A percentile compares a stretch with the other conserved stretches of the same genome.
Conservation (phyloP, 2,888 invertebrate species). For the Danaus chrysippus region DNA sequence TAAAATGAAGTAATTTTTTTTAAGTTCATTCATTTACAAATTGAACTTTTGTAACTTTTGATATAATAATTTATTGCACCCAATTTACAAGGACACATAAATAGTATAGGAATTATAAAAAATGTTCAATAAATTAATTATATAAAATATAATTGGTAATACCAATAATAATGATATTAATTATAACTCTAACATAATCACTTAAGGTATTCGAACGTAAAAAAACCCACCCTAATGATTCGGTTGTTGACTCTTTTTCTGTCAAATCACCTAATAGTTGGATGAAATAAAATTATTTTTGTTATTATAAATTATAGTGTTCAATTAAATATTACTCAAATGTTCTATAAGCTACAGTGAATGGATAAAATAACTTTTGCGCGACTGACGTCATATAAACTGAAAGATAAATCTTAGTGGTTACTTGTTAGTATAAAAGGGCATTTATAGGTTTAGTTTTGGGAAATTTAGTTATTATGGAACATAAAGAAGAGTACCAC, state of each 20-base stretch:
- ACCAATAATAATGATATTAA: constrained; percentile 9
- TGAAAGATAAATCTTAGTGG: constrained; percentile 23
- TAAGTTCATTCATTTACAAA: too few species aligned
- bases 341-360: constrained; percentile 21
- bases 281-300: constrained; percentile 41
- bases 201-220: constrained; percentile 23
- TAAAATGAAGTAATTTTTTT: too few species aligned
- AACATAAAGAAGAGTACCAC: constrained; percentile 73
- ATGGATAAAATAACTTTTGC: constrained; percentile 33
- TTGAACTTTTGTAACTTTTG: too few species aligned
- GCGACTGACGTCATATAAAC: constrained; percentile 37
- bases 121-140: neutral
- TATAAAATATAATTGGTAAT: constrained; percentile 5
- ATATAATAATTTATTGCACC: too few species aligned
- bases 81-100: too few species aligned
- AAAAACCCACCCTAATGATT: constrained; percentile 42
- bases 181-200: neutral
- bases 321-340: constrained; percentile 11
- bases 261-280: constrained; percentile 55
- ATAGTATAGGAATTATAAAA: too few species aligned
- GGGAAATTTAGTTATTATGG: constrained; percentile 51
- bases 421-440: constrained; percentile 33
- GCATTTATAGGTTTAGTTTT: constrained; percentile 49
- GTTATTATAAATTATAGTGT: constrained; percentile 8
- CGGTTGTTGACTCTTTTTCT: constrained; percentile 69